Evolutionary conservation across 2,113 vertebrate species (phyloP), one percentile per base, ranked within the genome.

Genomic region (Gopherus flavomarginatus): DNA sequence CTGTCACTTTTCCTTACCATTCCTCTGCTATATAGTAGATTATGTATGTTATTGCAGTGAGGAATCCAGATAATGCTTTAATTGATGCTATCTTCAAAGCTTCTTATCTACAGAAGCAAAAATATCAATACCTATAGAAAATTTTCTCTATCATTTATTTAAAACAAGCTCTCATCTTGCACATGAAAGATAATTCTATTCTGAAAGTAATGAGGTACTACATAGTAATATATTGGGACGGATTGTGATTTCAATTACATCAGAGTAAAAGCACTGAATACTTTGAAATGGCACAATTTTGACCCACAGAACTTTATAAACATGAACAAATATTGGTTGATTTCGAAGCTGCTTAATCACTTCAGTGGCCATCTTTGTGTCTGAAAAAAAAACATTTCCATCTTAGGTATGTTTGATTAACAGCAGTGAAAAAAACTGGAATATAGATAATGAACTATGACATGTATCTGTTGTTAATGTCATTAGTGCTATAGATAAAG

Each of bases 201-300:
- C 47, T 93, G 44, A 24, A 91, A 78, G 5, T 59, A 11, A 5
- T 81, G 29, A 72, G 38, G 35, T 85, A 3, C 56, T 94, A 81
- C 53, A 38, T 85, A 75, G 42, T 92, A 85, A 72, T 12, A 59
- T 14, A 11, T 2, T 38, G n/a, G 42, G 35, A 44, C 35, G 50
- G 49, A 1, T 53, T 91, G 56, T 72, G 35, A 29, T 91, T 65
- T 83, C 53, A 90, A 52, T 38, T 94, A 49, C 6, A 29, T 42
- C 62, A 85, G 35, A 29, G 8, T 79, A 49, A 49, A 81, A 83
- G 26, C 44, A 52, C n/a, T 57, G 90, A 65, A 17, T 81, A 81
- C 42, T 38, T 75, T 94, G 65, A 87, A 94, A 95, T 77, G 21
- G 10, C 93, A 94, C 19, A 72, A 4, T 16, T 81, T 22, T 79